Percentiles rank a stretch among this genome's conserved stretches.
phyloP scores from a whole-genome alignment of 2,888 invertebrate species.

The Cheiracanthium punctorium region DNA sequence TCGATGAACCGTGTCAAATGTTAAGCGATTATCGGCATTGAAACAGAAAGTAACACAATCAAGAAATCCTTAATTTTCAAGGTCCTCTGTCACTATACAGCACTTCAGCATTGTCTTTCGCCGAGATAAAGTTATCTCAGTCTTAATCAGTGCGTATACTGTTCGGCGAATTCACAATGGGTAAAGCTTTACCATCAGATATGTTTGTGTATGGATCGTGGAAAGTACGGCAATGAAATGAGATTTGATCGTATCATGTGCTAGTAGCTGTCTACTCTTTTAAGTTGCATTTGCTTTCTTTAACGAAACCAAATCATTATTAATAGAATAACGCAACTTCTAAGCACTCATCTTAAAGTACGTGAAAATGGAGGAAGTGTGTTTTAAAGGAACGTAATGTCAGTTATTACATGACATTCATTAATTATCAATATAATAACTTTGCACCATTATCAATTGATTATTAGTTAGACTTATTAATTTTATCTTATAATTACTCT shows the following conservation, averaged over 20 bases:
- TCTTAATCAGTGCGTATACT: not conserved
- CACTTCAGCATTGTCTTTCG: not conserved
- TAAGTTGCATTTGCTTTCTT: too few species aligned
- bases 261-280: not conserved
- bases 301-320: too few species aligned
- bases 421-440: too few species aligned
- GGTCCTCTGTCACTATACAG: not conserved
- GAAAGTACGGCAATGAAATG: not conserved
- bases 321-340: too few species aligned
- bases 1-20: not conserved
- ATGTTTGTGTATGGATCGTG: not conserved
- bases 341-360: too few species aligned
- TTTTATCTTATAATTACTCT: too few species aligned
- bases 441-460: too few species aligned
- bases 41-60: constrained; percentile 5
- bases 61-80: constrained; percentile 3
- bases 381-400: too few species aligned
- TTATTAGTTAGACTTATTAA: too few species aligned
- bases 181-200: not conserved
- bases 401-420: too few species aligned
- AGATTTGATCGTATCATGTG: not conserved
- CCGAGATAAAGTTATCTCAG: not conserved
- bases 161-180: not conserved
- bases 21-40: not conserved
- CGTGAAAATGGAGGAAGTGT: too few species aligned